Percentiles rank a stretch among this genome's conserved stretches.
These are phyloP conservation scores for Papilio polyxenes DNA, from an alignment of 1,140 invertebrate species.

Conservation along the genomic window DNA sequence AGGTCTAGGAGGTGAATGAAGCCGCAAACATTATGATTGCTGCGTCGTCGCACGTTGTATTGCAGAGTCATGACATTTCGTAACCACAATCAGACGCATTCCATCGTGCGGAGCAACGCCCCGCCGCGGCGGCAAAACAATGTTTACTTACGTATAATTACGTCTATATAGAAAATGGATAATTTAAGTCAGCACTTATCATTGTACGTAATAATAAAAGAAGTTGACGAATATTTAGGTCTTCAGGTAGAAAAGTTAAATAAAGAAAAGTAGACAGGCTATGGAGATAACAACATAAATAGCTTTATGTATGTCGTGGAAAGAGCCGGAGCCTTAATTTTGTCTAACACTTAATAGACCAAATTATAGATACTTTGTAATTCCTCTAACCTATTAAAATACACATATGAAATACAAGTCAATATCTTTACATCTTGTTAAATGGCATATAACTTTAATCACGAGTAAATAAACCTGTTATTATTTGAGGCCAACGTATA, in stretches of 20 bases:
- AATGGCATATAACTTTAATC: constrained; percentile 30
- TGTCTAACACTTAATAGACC: background rate
- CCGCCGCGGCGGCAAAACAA: constrained; percentile 60
- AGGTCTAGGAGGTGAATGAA: constrained; percentile 4
- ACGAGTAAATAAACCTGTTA: constrained; percentile 32
- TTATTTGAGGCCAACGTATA: constrained; percentile 26
- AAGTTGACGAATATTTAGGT: too few relatives aligned
- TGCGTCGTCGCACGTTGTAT: constrained; percentile 57
- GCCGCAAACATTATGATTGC: constrained; percentile 50
- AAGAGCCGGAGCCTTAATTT: background rate
- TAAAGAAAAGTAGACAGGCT: too few relatives aligned
- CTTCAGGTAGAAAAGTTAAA: too few relatives aligned
- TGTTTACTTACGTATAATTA: constrained; percentile 59
- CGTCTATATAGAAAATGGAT: too few relatives aligned
- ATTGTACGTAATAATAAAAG: background rate
- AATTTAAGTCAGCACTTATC: background rate
- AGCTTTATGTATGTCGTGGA: background rate
- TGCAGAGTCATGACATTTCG: constrained; percentile 73
- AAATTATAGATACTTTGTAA: background rate
- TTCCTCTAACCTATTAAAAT: background rate
- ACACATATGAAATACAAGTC: background rate
- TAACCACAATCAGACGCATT: constrained; percentile 75
- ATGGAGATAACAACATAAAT: too few relatives aligned
- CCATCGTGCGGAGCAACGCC: constrained; percentile 74
- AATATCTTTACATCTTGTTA: constrained; percentile 1